Evolutionary conservation across 2,113 vertebrate species (phyloP), one percentile per base, ranked within the genome.

Genomic region (Misgurnus mizolepis): DNA sequence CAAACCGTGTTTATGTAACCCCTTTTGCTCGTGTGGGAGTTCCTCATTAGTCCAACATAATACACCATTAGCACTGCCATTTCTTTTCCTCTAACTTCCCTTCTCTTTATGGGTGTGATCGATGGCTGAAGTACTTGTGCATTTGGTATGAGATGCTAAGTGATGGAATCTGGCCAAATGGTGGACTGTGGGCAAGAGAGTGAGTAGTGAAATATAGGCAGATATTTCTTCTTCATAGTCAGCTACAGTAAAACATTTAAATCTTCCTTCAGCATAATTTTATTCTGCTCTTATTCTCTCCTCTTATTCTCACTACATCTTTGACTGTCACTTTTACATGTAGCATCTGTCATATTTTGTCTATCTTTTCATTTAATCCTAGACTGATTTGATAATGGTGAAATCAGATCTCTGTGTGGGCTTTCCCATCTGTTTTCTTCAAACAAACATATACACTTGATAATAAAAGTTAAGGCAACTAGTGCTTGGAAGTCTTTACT

Each of bases 221-320:
- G 67, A 79, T 61, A 43, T 79, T 67, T 70, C 67, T 64, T 75
- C 56, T 79, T 61, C 62, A 70, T 45, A 79, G 45, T 47, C 55
- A 67, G 73, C 73, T 66, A 47, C 61, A 68, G 72, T 79, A 18
- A 69, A 40, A 67, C 55, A 62, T 50, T 55, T 71, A 80, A 39
- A 77, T 79, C 39, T 22, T 10, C 64, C 22, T 66, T 27, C 41
- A 55, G 43, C 64, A 64, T 39, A 53, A 80, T 84, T 14, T 77
- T 86, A n/a, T 7, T 12, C 58, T 7, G 3, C 8, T 82, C 81
- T 82, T 80, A 76, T 80, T 50, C 15, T 77, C 82, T 89, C 76
- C 72, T 82, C 86, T 89, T 87, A 90, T 86, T 89, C 87, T 86
- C 78, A 77, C 84, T 4, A 53, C 4, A 53, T 53, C 79, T 73